These are phyloP conservation scores for Leptarthrus brevirostris DNA, from an alignment of 2,888 invertebrate species.

Conservation along the genomic window DNA sequence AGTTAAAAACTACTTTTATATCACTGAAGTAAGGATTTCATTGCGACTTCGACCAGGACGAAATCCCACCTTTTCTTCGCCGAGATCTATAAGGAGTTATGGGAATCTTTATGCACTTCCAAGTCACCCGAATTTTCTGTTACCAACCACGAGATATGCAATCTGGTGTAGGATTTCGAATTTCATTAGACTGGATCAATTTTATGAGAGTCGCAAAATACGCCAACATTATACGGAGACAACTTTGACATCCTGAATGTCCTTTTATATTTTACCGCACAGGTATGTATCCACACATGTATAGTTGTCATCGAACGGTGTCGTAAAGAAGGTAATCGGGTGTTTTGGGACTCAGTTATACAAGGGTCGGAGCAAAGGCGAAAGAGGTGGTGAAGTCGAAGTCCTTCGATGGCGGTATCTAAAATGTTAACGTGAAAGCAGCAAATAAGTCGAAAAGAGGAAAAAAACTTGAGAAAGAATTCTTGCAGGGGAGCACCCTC, in stretches of 20 bases:
- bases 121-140: slow-evolving; percentile 25
- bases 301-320: slow-evolving; percentile 41
- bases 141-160: slow-evolving; percentile 44
- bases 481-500: not conserved
- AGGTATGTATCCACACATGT: slow-evolving; percentile 11
- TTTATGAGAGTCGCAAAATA: slow-evolving; percentile 59
- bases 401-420: not conserved
- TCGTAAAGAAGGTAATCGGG: slow-evolving; percentile 53
- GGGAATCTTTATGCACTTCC: slow-evolving; percentile 28
- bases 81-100: slow-evolving; percentile 21
- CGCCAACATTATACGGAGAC: slow-evolving; percentile 52
- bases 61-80: not conserved
- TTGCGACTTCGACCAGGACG: not conserved
- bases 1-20: too few relatives aligned
- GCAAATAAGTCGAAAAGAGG: slow-evolving; percentile 49
- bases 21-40: too few relatives aligned
- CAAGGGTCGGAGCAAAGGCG: not conserved
- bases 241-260: slow-evolving; percentile 52
- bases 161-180: slow-evolving; percentile 56
- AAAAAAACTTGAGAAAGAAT: slow-evolving; percentile 37
- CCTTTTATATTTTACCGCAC: slow-evolving; percentile 44
- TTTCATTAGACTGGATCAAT: slow-evolving; percentile 60
- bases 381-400: not conserved
- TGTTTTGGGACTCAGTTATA: slow-evolving; percentile 46
- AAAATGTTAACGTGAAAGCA: slow-evolving; percentile 33